Evolutionary conservation across 2,113 vertebrate species (phyloP), one percentile per base, ranked within the genome.

Genomic region (Aldabrachelys gigantea): DNA sequence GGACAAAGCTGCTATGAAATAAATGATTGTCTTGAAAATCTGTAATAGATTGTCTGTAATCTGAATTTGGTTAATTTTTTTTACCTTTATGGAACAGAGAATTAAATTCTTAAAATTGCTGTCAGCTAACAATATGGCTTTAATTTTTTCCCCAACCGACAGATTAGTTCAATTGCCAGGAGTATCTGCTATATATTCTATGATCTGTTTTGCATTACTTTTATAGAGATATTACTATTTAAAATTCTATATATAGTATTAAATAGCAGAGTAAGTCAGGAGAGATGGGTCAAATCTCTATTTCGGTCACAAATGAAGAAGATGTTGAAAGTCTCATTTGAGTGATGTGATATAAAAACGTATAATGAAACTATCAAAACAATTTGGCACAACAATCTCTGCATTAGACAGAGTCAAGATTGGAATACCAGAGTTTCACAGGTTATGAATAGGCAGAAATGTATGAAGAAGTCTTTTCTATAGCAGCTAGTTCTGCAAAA

Each of bases 161-260:
- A 96, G 97, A 93, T 96, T 98, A 97, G 95, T 98, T 92, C 93
- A 59, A 62, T 86, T 80, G 96, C 98, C 98, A 98, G 95, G 69
- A 96, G 91, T 97, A 94, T 96, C 95, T 96, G 95, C 97, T 97
- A 92, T 94, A 87, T 96, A 97, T 94, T 94, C 91, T 83, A 59
- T 93, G 96, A 97, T 95, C 95, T 97, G 52, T 92, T 95, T 89
- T 97, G 91, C 96, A 94, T 95, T 97, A 95, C 89, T 92, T 95
- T 97, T 94, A 87, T 94, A 95, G 91, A 93, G 97, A 97, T 96
- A 96, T 89, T 96, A 47, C 96, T 85, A 90, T 92, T 85, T 85
- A 65, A 79, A 95, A 93, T 93, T 88, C 89, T 96, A 95, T 89
- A 94, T 88, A n/a, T 14, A 50, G 95, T 78, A 93, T 96, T 92